Evolutionary conservation across 2,888 invertebrate species (phyloP).

Genomic region (Pycnomerus fuliginosus): DNA sequence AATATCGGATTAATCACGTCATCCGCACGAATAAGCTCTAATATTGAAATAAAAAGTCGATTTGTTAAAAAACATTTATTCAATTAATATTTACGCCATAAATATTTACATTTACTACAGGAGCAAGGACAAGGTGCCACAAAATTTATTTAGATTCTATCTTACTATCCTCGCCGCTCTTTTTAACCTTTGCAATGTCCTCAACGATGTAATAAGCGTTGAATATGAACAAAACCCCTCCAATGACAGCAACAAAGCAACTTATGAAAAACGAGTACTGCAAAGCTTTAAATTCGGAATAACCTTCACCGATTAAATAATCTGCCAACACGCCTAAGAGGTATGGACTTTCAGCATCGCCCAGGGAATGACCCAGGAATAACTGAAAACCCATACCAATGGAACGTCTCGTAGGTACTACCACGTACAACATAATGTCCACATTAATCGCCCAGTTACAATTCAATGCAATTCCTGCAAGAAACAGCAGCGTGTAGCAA

Average conservation of each 20-base stretch:
- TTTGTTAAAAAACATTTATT: no score
- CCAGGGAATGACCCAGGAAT: neutral
- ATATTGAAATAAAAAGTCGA: no score
- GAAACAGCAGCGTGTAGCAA: neutral
- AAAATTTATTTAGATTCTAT: no score
- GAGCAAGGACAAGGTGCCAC: no score
- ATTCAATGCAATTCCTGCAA: neutral
- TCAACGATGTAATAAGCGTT: neutral
- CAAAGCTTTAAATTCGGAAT: neutral
- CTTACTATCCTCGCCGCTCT: no score
- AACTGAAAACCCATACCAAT: slow-evolving; percentile 1
- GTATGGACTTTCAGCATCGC: slow-evolving; percentile 3
- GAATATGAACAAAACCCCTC: neutral
- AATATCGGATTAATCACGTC: no score
- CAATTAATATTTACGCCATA: no score
- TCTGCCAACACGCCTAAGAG: neutral
- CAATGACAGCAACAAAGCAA: neutral
- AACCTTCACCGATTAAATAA: neutral
- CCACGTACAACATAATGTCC: slow-evolving; percentile 3
- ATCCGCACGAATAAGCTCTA: no score
- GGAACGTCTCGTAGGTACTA: neutral
- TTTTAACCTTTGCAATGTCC: neutral
- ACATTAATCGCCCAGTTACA: neutral
- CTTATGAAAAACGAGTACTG: neutral
- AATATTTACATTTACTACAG: no score